Evolutionary conservation across 37 sponge, comb jelly and placozoan genomes (phyloP).

Genomic region (Chondrosia reniformis): DNA sequence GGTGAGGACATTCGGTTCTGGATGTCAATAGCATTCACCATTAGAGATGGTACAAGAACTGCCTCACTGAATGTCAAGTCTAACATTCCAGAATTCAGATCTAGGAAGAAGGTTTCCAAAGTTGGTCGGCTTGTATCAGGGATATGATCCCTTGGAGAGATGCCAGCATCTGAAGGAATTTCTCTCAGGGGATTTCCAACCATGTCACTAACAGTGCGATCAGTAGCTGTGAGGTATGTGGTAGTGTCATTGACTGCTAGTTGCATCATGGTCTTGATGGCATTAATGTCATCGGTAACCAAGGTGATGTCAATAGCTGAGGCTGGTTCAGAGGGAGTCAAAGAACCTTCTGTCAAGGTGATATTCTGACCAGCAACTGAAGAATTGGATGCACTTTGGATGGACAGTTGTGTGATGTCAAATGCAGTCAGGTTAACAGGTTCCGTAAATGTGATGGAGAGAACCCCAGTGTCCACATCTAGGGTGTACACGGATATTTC

Average conservation of each 20-base stretch:
- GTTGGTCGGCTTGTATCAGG: constrained; percentile 56
- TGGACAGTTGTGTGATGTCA: constrained; percentile 45
- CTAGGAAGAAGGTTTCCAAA: constrained; percentile 77
- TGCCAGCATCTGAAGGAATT: constrained; percentile 29
- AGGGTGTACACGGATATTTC: constrained; percentile 44
- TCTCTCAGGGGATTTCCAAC: constrained; percentile 41
- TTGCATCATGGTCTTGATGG: constrained; percentile 48
- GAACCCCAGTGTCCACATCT: constrained; percentile 58
- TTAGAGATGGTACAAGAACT: constrained; percentile 43
- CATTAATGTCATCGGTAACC: constrained; percentile 32
- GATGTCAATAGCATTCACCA: constrained; percentile 29
- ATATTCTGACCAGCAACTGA: not conserved
- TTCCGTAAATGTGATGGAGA: constrained; percentile 76
- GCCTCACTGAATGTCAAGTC: constrained; percentile 78
- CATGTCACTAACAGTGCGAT: constrained; percentile 52
- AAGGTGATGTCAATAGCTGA: constrained; percentile 31
- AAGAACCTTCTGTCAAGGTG: constrained; percentile 19
- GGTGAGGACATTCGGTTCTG: constrained; percentile 38
- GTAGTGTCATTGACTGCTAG: constrained; percentile 43
- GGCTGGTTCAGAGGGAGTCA: constrained; percentile 25
- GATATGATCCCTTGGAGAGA: constrained; percentile 29
- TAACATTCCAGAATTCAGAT: constrained; percentile 66
- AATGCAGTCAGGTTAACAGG: constrained; percentile 64
- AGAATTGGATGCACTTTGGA: constrained; percentile 39
- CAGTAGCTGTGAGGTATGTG: constrained; percentile 65